Conservation (phyloP, 2,888 invertebrate genomes). For the Agonum fuliginosum region DNA sequence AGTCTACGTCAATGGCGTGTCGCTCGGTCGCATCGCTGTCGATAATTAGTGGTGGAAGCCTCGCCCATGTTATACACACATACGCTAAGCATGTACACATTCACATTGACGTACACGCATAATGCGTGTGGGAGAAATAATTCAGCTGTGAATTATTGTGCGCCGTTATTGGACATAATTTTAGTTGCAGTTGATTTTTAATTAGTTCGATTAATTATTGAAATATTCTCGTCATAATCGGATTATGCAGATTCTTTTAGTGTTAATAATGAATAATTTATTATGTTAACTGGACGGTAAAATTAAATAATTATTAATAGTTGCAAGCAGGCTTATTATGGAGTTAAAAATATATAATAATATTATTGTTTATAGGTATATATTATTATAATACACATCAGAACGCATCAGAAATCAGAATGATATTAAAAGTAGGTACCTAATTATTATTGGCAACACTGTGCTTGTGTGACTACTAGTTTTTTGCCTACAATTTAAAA, state of each 20-base stretch:
- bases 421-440: too few relatives aligned
- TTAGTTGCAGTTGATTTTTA: conserved; percentile 12
- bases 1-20: background rate
- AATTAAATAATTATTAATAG: conserved; percentile 12
- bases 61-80: conserved; percentile 5
- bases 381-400: too few relatives aligned
- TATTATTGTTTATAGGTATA: too few relatives aligned
- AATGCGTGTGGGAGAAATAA: conserved; percentile 23
- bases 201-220: conserved; percentile 11
- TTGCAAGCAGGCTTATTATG: too few relatives aligned
- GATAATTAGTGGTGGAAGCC: conserved; percentile 29
- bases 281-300: conserved; percentile 10
- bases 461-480: too few relatives aligned
- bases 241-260: conserved; percentile 2
- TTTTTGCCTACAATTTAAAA: too few relatives aligned
- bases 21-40: conserved; percentile 2
- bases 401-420: too few relatives aligned
- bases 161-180: conserved; percentile 12
- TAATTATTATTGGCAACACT: too few relatives aligned
- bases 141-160: conserved; percentile 1
- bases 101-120: background rate
- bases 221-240: background rate
- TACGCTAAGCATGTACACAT: background rate
- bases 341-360: background rate
- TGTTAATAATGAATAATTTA: conserved; percentile 23